A percentile compares a stretch with the other conserved stretches of the same genome.
phyloP scores from a whole-genome alignment of 2,888 invertebrate genomes.

The Ellobium chinense region DNA sequence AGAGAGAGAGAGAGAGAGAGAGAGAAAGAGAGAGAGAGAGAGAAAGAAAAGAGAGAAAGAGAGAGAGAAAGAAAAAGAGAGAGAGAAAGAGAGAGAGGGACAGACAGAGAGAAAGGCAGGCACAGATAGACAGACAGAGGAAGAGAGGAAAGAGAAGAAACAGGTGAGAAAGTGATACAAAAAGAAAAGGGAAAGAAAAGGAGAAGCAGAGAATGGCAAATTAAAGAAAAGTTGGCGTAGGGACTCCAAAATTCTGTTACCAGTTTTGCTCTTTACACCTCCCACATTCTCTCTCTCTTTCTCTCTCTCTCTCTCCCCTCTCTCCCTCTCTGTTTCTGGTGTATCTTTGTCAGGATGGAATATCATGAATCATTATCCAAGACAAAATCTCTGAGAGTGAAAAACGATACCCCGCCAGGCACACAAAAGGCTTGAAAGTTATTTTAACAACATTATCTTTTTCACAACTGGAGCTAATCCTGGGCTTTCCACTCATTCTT shows the following conservation, averaged over 20 bases:
- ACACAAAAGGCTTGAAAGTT: too few relatives aligned
- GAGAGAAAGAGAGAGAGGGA: neutral
- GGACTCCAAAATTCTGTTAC: neutral
- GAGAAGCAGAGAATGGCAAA: neutral
- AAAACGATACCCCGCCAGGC: too few relatives aligned
- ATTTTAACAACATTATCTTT: too few relatives aligned
- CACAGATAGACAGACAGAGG: neutral
- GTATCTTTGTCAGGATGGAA: neutral
- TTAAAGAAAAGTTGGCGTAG: neutral
- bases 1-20: conserved; percentile 9
- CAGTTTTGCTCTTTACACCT: neutral
- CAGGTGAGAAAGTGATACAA: neutral
- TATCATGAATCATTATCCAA: too few relatives aligned
- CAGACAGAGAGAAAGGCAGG: neutral
- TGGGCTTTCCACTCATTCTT: neutral
- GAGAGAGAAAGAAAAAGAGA: neutral
- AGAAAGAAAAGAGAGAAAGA: conserved; percentile 7
- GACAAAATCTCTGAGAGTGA: too few relatives aligned
- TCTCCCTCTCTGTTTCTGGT: neutral
- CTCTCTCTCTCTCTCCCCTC: conserved; percentile 12
- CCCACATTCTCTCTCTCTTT: neutral
- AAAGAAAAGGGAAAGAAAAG: neutral
- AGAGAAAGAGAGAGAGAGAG: conserved; percentile 13
- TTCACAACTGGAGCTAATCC: too few relatives aligned
- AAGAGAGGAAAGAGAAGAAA: neutral